Conservation (phyloP, 2,797 vertebrate species). For the Corythornis leucogaster region DNA sequence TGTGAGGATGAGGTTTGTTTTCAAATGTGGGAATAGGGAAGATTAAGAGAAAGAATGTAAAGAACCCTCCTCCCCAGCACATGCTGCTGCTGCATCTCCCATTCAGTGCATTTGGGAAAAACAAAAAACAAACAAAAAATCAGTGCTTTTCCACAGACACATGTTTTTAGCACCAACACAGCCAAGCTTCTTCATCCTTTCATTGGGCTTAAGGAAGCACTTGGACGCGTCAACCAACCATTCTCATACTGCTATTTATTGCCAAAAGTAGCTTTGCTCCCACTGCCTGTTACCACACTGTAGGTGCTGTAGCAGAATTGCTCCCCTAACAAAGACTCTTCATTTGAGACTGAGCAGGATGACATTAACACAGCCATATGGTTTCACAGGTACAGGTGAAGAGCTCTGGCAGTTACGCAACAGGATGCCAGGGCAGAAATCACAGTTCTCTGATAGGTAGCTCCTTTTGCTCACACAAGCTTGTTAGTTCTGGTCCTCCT, state of each 20-base stretch:
- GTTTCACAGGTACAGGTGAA: constrained; percentile 2
- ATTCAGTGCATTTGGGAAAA: background rate
- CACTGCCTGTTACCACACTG: background rate
- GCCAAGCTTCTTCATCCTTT: background rate
- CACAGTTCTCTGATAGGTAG: background rate
- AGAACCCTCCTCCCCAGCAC: background rate
- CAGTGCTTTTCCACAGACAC: background rate
- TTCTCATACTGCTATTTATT: background rate
- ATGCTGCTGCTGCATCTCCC: background rate
- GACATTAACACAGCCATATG: background rate
- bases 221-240: background rate
- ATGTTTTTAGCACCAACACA: background rate
- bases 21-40: background rate
- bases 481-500: background rate
- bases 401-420: background rate
- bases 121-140: background rate
- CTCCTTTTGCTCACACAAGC: background rate
- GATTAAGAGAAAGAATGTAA: background rate
- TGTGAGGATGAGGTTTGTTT: background rate
- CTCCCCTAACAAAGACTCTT: background rate
- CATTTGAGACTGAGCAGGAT: background rate
- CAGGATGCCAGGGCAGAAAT: background rate
- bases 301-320: background rate
- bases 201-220: background rate
- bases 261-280: background rate